A percentile compares a stretch with the other conserved stretches of the same genome.
Evolutionary conservation across 1,140 invertebrate genomes (phyloP).

Genomic region (Sarcophaga peregrina): DNA sequence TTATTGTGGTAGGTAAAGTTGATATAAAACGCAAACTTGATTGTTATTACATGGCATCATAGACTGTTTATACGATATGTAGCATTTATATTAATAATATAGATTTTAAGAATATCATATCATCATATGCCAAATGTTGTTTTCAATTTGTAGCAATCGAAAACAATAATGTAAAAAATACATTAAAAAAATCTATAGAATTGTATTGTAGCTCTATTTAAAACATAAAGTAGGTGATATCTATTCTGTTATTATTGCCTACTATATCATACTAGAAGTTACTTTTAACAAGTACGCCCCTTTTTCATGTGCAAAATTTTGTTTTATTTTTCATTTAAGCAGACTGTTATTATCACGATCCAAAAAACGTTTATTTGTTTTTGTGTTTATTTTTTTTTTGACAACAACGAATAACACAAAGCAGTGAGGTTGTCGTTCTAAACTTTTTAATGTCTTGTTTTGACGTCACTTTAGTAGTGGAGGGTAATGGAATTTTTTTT

Average conservation of each 20-base stretch:
- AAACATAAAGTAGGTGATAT: no score
- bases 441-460: background rate
- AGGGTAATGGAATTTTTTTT: background rate
- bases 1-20: background rate
- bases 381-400: background rate
- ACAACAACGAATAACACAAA: background rate
- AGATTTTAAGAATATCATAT: no score
- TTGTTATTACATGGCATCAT: no score
- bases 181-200: no score
- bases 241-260: background rate
- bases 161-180: no score
- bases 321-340: background rate
- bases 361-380: background rate
- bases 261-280: background rate
- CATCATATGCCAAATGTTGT: no score
- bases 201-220: no score
- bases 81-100: no score
- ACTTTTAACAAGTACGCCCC: background rate
- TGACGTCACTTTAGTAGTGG: background rate
- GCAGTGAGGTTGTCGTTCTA: background rate
- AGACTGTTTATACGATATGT: no score
- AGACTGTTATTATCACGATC: conserved; percentile 15
- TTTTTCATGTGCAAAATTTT: background rate
- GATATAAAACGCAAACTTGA: background rate
- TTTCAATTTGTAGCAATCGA: no score